Conservation (phyloP, 2,797 vertebrate genomes). For the Bradypus variegatus region DNA sequence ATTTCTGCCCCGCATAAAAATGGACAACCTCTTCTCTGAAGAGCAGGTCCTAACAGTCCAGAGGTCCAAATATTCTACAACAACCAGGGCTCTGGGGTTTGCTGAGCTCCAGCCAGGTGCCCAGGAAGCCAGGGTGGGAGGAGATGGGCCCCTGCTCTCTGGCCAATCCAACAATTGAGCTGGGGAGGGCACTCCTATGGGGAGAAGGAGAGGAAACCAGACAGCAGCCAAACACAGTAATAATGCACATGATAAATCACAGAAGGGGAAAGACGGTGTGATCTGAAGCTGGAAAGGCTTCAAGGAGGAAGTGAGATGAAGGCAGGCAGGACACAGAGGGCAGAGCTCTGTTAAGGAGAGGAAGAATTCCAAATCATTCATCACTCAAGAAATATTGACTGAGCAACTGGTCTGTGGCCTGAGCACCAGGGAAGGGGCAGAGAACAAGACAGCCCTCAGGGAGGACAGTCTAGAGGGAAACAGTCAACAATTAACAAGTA, state of each 20-base stretch:
- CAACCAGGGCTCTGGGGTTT: not conserved
- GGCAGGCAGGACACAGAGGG: not conserved
- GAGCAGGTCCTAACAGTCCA: not conserved
- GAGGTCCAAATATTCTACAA: not conserved
- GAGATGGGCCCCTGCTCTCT: not conserved
- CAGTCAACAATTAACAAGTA: not conserved
- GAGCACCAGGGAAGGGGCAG: not conserved
- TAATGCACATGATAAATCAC: not conserved
- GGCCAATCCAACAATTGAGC: not conserved
- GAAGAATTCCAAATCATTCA: not conserved
- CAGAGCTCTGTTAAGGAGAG: not conserved
- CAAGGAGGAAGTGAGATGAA: not conserved
- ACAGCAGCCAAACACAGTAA: not conserved
- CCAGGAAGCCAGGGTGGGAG: no score
- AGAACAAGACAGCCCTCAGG: not conserved
- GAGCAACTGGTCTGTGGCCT: not conserved
- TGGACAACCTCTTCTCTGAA: not conserved
- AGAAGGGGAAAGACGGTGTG: not conserved
- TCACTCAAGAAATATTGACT: not conserved
- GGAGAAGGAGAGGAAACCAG: no score
- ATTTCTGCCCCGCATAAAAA: not conserved
- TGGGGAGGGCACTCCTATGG: not conserved
- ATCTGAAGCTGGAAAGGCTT: no score
- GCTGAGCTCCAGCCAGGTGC: not conserved
- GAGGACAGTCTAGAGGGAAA: not conserved